Base-by-base conservation (phyloP, 2,113 vertebrate species). In the Nycticebus coucang region DNA sequence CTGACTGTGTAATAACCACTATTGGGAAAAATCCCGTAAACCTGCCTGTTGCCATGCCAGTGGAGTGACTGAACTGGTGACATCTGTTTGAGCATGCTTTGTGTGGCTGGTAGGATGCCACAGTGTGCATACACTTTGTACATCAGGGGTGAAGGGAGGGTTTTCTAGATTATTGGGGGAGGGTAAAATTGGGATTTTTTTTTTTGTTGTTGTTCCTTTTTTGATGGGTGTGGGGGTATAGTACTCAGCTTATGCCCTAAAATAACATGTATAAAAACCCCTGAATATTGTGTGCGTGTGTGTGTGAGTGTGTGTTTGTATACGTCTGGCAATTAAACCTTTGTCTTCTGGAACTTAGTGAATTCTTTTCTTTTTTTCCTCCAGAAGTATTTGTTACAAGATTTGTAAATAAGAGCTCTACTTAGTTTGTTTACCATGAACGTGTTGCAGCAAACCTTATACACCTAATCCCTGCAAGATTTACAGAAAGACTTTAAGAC, bases 331-430 rank as follows among this genome's bases (percentile, higher is more conserved):
- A 95, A 89, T 97, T 96, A 89, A 97, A 89, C 94, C 87, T 98
- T 97, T 97, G 97, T 98, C 97, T 98, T 98, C 96, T 95, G 97
- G 37, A 97, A 97, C 91, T 86, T 97, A 96, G 97, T 96, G 95
- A 97, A 88, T 90, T 98, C 95, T 92, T 86, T 30, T 97, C 94
- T 95, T 92, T 92, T 95, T 84, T 72, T 77, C 75, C 93, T 97
- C 97, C 98, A 98, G 97, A 98, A 98, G 96, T 97, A 97, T 97
- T 98, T 98, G 97, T 98, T 98, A 97, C 95, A 96, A 97, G 93
- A 97, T 86, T 95, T 99, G 98, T 98, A 98, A 98, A 99, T 98
- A 99, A 98, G 98, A 98, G 98, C 98, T 98, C 98, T 98, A 97
- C 97, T 50, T 98, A 97, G 97, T 87, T 97, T 96, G 97, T 98